Base-by-base conservation (phyloP, 2,888 invertebrate species). In the Epinotia demarniana region DNA sequence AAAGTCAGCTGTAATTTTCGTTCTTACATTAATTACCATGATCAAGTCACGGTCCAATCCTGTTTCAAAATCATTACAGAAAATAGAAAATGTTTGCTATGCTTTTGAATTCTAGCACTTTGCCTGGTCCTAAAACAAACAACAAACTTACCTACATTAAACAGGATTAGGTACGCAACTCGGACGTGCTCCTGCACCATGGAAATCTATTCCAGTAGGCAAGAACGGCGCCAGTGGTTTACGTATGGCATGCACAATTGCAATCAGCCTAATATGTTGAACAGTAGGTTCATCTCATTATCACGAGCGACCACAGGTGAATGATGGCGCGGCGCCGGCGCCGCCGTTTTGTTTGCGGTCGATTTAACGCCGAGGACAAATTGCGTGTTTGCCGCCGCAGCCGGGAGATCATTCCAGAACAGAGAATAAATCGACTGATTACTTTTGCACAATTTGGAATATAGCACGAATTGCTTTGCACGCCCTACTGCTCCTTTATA, bases 261-360 rank as follows among this genome's bases (percentile, higher is more conserved):
- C 92, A 92, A 93, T 93, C 93, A 92, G 91, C 89, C 92, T 93
- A 93, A 93, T 93, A 93, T 92, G 93, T 90, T 92, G 90, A 89
- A 92, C 89, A 89, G 92, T 90, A 88, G 91, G 90, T 90, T 89
- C 91, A 93, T 93, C 94, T 94, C 94, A 94, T 94, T 94, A 94
- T 90, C 92, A 91, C 92, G 90, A 91, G 83, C 86, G 90, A 94
- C 93, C 94, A 89, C 94, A 93, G 93, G 91, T 92, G 94, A 94
- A 90, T 91, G 92, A 93, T 92, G 94, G 91, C 87, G 87, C 84
- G 85, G 86, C 86, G 84, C 85, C 85, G 85, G 85, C 84, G 86
- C 86, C 84, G 86, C 86, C 91, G 91, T 92, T 94, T 93, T 93
- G 93, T 94, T 93, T 93, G 94, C 87, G 94, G 94, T 93, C 92